Conservation (phyloP, 1,140 invertebrate species). For the Drosophila kikkawai region DNA sequence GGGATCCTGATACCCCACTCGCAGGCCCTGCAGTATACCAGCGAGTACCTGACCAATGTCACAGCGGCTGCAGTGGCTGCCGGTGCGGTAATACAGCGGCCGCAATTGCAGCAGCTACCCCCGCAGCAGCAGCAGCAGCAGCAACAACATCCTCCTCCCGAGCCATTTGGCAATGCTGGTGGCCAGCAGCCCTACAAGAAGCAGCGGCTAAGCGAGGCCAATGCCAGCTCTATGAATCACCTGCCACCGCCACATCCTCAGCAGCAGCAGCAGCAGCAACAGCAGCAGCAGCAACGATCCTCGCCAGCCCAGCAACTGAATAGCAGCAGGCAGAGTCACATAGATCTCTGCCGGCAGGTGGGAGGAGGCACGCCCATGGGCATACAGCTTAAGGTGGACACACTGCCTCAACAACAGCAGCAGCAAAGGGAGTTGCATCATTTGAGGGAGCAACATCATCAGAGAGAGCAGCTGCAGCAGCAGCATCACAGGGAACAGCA, state of each 20-base stretch:
- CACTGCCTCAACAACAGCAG: constrained; percentile 77
- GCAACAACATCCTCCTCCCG: constrained; percentile 63
- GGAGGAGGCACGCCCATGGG: constrained; percentile 25
- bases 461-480: constrained; percentile 7
- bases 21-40: constrained; percentile 63
- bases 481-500: not conserved
- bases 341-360: constrained; percentile 43
- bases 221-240: constrained; percentile 80
- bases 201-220: constrained; percentile 89
- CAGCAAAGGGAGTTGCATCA: constrained; percentile 74
- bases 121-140: constrained; percentile 67
- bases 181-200: constrained; percentile 90
- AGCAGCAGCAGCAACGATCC: constrained; percentile 42
- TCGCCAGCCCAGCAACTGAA: constrained; percentile 54
- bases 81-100: constrained; percentile 57
- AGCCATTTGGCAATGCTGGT: constrained; percentile 75
- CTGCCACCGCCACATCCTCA: constrained; percentile 67
- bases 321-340: constrained; percentile 52
- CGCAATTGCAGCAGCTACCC: constrained; percentile 45
- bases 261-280: constrained; percentile 31
- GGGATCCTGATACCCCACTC: constrained; percentile 58
- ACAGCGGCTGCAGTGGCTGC: constrained; percentile 41
- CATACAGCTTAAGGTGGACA: constrained; percentile 78
- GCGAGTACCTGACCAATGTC: constrained; percentile 73
- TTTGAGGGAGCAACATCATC: constrained; percentile 4